Conservation (phyloP, 2,113 vertebrate genomes). For the Epinephelus lanceolatus region DNA sequence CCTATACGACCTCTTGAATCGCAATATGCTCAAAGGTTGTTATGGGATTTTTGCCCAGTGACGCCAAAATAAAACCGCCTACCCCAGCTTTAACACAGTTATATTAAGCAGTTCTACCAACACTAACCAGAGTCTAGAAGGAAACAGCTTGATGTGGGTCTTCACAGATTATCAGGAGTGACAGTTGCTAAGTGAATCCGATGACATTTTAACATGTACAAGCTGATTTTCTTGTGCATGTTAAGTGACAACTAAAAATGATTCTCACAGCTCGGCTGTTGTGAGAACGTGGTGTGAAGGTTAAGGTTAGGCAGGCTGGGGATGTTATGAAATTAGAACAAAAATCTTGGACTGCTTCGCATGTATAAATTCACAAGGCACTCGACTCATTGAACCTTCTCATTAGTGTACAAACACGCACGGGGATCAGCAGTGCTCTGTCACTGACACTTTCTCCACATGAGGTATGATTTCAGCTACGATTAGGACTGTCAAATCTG, state of each 20-base stretch:
- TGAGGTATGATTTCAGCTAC: background rate
- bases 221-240: constrained; percentile 30
- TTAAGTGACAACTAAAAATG: constrained; percentile 9
- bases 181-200: constrained; percentile 17
- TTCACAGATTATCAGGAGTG: background rate
- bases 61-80: too few relatives aligned
- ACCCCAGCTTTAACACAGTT: background rate
- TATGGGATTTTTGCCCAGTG: too few relatives aligned
- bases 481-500: constrained; percentile 3
- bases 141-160: constrained; percentile 17
- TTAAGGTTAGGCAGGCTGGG: constrained; percentile 30
- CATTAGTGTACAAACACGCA: constrained; percentile 52
- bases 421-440: constrained; percentile 66
- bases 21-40: too few relatives aligned
- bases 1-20: too few relatives aligned
- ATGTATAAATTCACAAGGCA: constrained; percentile 43
- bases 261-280: constrained; percentile 13
- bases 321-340: constrained; percentile 53
- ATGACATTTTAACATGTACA: constrained; percentile 31
- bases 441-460: background rate
- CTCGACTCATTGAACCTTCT: constrained; percentile 71
- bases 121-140: constrained; percentile 16
- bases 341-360: constrained; percentile 36
- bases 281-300: constrained; percentile 11
- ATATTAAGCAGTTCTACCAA: background rate